Base-by-base conservation (phyloP, 2,888 invertebrate species). In the Meta bourneti region DNA sequence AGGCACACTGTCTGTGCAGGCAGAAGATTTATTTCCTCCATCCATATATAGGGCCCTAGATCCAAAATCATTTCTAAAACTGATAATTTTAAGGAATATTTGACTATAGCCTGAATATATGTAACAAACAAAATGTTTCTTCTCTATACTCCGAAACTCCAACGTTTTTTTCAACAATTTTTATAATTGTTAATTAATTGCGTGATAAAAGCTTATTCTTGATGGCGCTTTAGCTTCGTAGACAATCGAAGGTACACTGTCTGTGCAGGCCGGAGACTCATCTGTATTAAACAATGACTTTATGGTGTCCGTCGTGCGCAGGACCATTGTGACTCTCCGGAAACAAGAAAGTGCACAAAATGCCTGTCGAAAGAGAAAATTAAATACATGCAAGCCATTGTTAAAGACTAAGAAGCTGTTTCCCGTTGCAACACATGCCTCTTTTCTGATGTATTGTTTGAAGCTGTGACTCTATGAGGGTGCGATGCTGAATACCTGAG, bases 341-440 rank as follows among this genome's bases (percentile, higher is more conserved):
- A 83, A 90, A 90, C 79, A 71, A 72, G 61, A 79, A 51, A 85
- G 51, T 86, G 85, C 72, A 51, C 74, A 69, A 86, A 89, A 78
- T 71, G 71, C 19, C 81, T 86, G 80, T 69, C 75, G 81, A 90
- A 90, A 85, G 74, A 90, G 61, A 85, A 90, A 86, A 82, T 82
- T 48, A 54, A 80, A 52, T 75, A 13, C 74, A 86, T 86, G 61
- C 85, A 80, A 81, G 75, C 81, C 69, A 81, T 90, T 85, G 85
- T 90, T 71, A 75, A 69, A 81, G 74, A 72, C 34, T 71, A 70
- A 79, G 72, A 70, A 71, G 20, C 70, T 52, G 34, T 77, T 90
- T 79, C 83, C 70, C 75, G 72, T 90, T 90, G 90, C 90, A 75
- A 85, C 90, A 90, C 61, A 75, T 48, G 19, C 61, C 80, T 19